These are phyloP conservation scores for Portunus trituberculatus DNA, from an alignment of 1,140 invertebrate genomes.

Conservation along the genomic window DNA sequence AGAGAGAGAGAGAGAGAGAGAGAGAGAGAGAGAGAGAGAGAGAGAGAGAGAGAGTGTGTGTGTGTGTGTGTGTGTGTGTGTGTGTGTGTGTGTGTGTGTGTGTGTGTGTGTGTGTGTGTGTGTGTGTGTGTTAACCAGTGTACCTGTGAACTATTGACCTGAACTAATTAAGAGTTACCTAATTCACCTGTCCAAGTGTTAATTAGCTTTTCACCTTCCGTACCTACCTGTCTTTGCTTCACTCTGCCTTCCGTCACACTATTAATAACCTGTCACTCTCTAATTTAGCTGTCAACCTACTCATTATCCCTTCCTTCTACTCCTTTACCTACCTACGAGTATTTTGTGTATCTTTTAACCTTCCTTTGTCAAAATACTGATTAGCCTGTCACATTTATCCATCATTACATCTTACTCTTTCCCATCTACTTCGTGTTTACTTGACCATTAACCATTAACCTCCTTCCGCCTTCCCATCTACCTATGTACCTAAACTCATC, in stretches of 20 bases:
- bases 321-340: not conserved
- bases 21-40: conserved; percentile 23
- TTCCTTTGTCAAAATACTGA: not conserved
- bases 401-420: not conserved
- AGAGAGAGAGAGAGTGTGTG: not conserved
- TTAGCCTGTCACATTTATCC: not conserved
- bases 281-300: not conserved
- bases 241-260: not conserved
- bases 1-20: not conserved
- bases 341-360: not conserved
- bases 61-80: no score
- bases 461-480: no score
- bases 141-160: not conserved
- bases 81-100: no score
- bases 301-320: not conserved
- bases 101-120: conserved; percentile 31
- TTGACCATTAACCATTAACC: no score
- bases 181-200: no score
- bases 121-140: not conserved
- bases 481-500: no score
- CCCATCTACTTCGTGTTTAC: no score
- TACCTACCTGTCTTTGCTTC: not conserved
- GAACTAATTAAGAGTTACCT: not conserved
- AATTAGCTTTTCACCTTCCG: not conserved
- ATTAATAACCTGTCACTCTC: not conserved